Evolutionary conservation across 2,888 invertebrate genomes (phyloP).

Genomic region (Mechanitis mazaeus): DNA sequence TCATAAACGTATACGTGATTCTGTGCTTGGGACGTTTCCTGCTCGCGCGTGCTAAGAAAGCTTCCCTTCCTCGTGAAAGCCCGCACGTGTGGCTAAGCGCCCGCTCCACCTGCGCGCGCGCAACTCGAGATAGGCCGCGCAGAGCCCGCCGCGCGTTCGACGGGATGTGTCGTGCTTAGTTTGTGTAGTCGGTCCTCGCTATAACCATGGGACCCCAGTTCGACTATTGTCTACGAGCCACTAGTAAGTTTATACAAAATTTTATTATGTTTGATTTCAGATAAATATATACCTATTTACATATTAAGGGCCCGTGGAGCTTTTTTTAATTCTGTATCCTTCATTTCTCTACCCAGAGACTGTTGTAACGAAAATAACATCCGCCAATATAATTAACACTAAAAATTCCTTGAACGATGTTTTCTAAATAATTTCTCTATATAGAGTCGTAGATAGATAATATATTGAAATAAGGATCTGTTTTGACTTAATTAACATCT

Average conservation of each 20-base stretch:
- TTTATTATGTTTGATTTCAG: neutral
- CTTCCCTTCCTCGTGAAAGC: conserved; percentile 55
- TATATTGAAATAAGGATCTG: neutral
- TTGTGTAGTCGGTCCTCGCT: conserved; percentile 18
- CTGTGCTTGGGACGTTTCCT: conserved; percentile 46
- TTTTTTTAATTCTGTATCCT: neutral
- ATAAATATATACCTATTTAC: too few relatives aligned
- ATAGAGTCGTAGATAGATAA: neutral
- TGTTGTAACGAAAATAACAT: neutral
- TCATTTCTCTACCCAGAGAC: neutral
- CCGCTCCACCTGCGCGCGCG: conserved; percentile 61
- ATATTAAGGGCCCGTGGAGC: neutral
- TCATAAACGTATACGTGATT: conserved; percentile 33
- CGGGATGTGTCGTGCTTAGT: conserved; percentile 66
- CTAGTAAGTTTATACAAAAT: conserved; percentile 54
- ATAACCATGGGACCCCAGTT: conserved; percentile 69
- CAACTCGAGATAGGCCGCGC: conserved; percentile 37
- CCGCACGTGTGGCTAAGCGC: conserved; percentile 57
- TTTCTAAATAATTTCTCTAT: conserved; percentile 1
- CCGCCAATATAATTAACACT: neutral
- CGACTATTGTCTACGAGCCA: conserved; percentile 69
- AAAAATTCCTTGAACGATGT: conserved; percentile 1
- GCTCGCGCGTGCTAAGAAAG: conserved; percentile 50
- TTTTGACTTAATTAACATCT: neutral
- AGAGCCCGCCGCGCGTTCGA: conserved; percentile 61